phyloP scores from a whole-genome alignment of 1,140 invertebrate species.

The Heliconius eleuchia region DNA sequence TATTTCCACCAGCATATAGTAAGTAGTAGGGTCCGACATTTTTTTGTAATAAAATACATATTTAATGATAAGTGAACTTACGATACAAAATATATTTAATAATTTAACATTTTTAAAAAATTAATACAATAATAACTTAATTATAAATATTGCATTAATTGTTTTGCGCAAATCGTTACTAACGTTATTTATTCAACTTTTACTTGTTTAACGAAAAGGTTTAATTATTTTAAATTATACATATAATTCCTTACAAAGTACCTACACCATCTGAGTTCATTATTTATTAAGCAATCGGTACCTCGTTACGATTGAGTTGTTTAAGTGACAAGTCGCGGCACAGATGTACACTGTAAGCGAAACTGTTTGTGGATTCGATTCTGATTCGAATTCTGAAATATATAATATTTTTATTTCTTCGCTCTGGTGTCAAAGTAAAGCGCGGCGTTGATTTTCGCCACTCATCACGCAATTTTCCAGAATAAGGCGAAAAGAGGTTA shows the following conservation, averaged over 20 bases:
- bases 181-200: neutral
- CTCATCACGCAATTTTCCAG: too few species aligned
- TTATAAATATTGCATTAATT: neutral
- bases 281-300: neutral
- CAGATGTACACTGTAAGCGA: neutral
- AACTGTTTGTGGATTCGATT: neutral
- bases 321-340: neutral
- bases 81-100: neutral
- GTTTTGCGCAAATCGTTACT: neutral
- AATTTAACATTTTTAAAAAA: neutral
- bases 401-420: too few species aligned
- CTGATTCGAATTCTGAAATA: too few species aligned
- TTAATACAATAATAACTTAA: neutral
- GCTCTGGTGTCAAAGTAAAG: too few species aligned
- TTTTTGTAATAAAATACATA: neutral
- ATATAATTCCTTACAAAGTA: neutral
- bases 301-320: neutral
- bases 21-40: neutral
- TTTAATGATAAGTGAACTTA: neutral
- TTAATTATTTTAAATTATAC: constrained; percentile 1
- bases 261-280: neutral
- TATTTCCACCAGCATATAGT: neutral
- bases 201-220: neutral
- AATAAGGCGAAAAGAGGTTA: too few species aligned
- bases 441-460: too few species aligned